These are phyloP conservation scores for Phrynocephalus versicolor DNA, from an alignment of 2,113 vertebrate genomes.

Conservation along the genomic window DNA sequence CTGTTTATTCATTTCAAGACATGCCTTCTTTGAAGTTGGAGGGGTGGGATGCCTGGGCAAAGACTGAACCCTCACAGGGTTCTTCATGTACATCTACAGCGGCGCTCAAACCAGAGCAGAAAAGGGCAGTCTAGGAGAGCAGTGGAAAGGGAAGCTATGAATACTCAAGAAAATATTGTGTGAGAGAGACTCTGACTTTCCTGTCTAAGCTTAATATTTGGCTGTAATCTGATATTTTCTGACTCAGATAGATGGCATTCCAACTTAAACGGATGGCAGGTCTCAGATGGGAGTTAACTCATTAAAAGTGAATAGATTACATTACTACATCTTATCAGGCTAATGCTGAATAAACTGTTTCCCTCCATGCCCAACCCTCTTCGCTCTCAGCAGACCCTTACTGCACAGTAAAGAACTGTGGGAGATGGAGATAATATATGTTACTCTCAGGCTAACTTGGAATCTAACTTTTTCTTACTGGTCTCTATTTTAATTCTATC, in stretches of 20 bases:
- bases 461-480: too few species aligned
- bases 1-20: too few species aligned
- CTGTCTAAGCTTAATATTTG: neutral
- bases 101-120: too few species aligned
- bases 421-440: neutral
- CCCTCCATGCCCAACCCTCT: neutral
- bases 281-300: neutral
- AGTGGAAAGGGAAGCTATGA: neutral
- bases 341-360: neutral
- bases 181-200: neutral
- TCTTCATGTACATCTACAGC: neutral
- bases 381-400: neutral
- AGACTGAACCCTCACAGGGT: too few species aligned
- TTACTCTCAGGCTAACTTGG: neutral
- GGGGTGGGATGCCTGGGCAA: too few species aligned
- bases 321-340: neutral
- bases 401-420: neutral
- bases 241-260: too few species aligned
- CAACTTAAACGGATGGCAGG: neutral
- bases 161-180: neutral
- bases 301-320: neutral
- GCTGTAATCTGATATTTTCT: neutral
- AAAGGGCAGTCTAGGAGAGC: too few species aligned
- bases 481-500: neutral
- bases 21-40: too few species aligned